A percentile compares a stretch with the other conserved stretches of the same genome.
Evolutionary conservation across 2,888 invertebrate species (phyloP).

Genomic region (Aporophyla lueneburgensis): DNA sequence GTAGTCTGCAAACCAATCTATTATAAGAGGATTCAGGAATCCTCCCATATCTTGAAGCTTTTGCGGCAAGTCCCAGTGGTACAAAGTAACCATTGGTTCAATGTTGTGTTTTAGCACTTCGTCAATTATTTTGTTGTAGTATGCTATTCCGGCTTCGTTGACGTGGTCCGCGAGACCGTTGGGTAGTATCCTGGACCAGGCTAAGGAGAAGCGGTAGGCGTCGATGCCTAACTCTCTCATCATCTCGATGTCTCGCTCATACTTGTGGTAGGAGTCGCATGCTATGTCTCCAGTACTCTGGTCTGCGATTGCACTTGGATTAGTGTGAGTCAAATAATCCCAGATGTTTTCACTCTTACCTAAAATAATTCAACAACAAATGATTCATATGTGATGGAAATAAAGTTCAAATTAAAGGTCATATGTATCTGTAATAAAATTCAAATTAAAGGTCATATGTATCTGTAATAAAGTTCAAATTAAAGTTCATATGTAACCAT

Average conservation of each 20-base stretch:
- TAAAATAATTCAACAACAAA: constrained; percentile 38
- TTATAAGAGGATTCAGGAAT: constrained; percentile 80
- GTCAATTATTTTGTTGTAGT: constrained; percentile 92
- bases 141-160: constrained; percentile 91
- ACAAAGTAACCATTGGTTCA: constrained; percentile 90
- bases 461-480: too few relatives aligned
- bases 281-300: constrained; percentile 90
- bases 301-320: constrained; percentile 70
- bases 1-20: constrained; percentile 86
- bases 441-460: too few relatives aligned
- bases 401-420: background rate
- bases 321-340: constrained; percentile 75
- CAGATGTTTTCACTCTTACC: constrained; percentile 78
- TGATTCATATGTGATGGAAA: background rate
- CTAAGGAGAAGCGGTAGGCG: constrained; percentile 89
- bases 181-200: constrained; percentile 92
- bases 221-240: constrained; percentile 84
- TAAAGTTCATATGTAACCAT: too few relatives aligned
- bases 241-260: constrained; percentile 88
- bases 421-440: background rate
- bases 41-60: constrained; percentile 90
- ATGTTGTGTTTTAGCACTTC: constrained; percentile 91
- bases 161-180: constrained; percentile 86
- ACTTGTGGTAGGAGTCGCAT: constrained; percentile 91
- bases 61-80: constrained; percentile 90